Evolutionary conservation across 92 coral and sea anemone genomes (phyloP), one percentile per base, ranked within the genome.

Genomic region (Porites lobata): DNA sequence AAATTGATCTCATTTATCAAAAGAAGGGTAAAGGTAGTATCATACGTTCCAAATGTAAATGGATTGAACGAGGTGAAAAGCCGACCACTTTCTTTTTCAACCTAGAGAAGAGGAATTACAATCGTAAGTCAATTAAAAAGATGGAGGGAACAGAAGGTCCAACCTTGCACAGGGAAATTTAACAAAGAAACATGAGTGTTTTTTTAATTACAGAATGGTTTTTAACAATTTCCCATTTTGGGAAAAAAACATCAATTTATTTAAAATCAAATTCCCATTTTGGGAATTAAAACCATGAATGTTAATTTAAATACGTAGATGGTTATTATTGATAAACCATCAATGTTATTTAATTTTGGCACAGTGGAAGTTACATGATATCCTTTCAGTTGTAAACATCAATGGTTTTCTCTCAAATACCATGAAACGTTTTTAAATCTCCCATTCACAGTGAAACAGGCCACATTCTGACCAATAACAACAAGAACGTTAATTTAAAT

Each of bases 131-230:
- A 3, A 5, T 53, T 53, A 53, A 53, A 53, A 53, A 53, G 58
- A 8, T 53, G 58, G 58, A 53, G 58, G 58, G 58, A 53, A 13
- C 58, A 53, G 13, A 61, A 61, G 65, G 65, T 61, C 1, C 18
- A 14, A 12, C 65, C 65, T 13, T 14, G 2, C 70, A 66, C 70
- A 66, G 47, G 70, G 10, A 66, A 66, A 66, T 66, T 66, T 66
- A 1, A 4, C 47, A 65, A 66, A 66, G 2, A 66, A 66, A 66
- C 70, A 66, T 66, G 24, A 19, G 29, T 66, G 47, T 17, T 66
- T 66, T 15, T 66, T n/a, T 66, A 66, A 66, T n/a, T 22, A 66
- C 29, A 66, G 70, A 66, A 66, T 66, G 70, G 70, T 66, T 66
- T 66, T 66, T n/a, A 66, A 17, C 47, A 66, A 3, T 22, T 66